phyloP scores from a whole-genome alignment of 2,888 invertebrate genomes.

The Diarsia rubi region DNA sequence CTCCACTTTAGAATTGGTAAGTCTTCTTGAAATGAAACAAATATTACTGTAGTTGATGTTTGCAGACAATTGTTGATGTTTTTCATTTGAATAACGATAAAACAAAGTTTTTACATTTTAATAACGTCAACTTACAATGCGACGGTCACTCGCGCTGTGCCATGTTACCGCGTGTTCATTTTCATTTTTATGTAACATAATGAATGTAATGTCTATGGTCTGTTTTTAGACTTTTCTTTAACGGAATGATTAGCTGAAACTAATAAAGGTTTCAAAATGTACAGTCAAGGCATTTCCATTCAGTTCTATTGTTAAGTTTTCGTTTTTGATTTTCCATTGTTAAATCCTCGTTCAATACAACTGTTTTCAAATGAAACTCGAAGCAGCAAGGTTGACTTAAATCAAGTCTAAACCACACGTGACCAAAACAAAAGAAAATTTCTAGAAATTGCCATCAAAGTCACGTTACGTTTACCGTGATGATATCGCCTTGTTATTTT shows the following conservation, averaged over 20 bases:
- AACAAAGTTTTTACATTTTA: too few relatives aligned
- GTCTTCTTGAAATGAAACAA: neutral
- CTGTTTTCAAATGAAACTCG: neutral
- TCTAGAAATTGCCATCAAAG: constrained; percentile 28
- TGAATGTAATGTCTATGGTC: neutral
- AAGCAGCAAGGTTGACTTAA: neutral
- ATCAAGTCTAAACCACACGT: constrained; percentile 1
- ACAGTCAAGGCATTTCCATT: constrained; percentile 8
- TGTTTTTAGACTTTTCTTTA: neutral
- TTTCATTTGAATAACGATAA: neutral
- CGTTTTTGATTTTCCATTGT: constrained; percentile 25
- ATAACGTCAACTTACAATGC: neutral
- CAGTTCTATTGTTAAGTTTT: constrained; percentile 12
- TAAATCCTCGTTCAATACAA: constrained; percentile 8
- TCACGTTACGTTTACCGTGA: constrained; percentile 32
- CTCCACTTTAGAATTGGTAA: neutral
- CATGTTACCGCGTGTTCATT: neutral
- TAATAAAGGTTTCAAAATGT: neutral
- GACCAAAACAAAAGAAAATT: constrained; percentile 29
- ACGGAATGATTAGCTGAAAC: neutral
- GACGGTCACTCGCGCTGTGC: neutral
- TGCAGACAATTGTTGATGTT: neutral
- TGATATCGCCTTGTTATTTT: constrained; percentile 25
- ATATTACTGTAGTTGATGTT: neutral
- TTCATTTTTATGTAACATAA: constrained; percentile 6